Evolutionary conservation across 1,140 invertebrate genomes (phyloP).

Genomic region (Agrypnia vestita): DNA sequence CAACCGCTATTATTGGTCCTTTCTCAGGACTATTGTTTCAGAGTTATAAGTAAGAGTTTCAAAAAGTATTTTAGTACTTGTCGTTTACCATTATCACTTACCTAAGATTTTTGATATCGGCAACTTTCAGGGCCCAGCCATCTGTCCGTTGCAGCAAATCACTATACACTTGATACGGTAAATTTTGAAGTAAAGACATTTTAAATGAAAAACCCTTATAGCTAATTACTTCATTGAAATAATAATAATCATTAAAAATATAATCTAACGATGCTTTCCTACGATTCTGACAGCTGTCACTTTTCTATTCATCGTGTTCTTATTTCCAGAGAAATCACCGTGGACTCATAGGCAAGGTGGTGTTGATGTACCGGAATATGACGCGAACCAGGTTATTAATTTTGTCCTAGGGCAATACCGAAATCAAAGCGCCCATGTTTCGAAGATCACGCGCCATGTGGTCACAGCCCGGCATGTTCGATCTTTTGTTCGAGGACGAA

Average conservation of each 20-base stretch:
- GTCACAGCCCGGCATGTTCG: too few species aligned
- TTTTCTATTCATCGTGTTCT: not conserved
- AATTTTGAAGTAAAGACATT: conserved; percentile 53
- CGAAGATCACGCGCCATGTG: too few species aligned
- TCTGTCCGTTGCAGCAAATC: conserved; percentile 49
- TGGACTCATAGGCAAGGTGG: too few species aligned
- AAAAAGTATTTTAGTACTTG: not conserved
- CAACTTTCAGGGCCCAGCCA: conserved; percentile 45
- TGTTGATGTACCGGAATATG: too few species aligned
- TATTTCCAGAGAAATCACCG: conserved; percentile 3
- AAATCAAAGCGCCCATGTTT: too few species aligned
- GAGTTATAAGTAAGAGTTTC: not conserved
- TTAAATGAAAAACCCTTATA: not conserved
- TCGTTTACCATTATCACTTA: conserved; percentile 10
- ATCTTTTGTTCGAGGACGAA: too few species aligned
- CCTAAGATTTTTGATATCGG: conserved; percentile 47
- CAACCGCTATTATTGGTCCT: not conserved
- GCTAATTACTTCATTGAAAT: not conserved
- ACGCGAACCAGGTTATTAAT: too few species aligned
- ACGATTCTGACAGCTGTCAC: conserved; percentile 12
- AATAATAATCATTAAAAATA: conserved; percentile 7
- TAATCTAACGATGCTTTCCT: not conserved
- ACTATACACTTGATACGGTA: conserved; percentile 50
- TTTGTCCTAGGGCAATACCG: too few species aligned
- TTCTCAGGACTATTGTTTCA: not conserved